Conservation (phyloP, 2,113 vertebrate genomes). For the Xenopus borealis region DNA sequence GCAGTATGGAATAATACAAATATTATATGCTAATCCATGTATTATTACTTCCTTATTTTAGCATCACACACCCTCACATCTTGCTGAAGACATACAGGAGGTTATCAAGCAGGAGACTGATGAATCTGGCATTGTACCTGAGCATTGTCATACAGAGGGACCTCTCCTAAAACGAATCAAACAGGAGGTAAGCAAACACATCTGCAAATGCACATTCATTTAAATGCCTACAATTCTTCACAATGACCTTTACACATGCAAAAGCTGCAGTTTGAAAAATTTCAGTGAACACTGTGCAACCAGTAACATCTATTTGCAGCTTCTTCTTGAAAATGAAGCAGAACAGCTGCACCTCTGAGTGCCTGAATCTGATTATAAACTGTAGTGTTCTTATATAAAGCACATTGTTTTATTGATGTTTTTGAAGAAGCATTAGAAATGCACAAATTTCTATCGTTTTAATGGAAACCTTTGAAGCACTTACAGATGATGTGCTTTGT, state of each 20-base stretch:
- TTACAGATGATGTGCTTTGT: constrained; percentile 22
- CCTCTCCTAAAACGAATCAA: constrained; percentile 95
- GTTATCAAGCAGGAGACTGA: constrained; percentile 94
- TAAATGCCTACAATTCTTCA: not conserved
- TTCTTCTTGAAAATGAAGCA: too few relatives aligned
- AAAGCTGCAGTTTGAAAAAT: too few relatives aligned
- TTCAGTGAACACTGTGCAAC: too few relatives aligned
- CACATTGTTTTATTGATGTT: too few relatives aligned
- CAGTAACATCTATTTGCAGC: too few relatives aligned
- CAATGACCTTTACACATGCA: too few relatives aligned
- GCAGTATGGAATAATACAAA: not conserved
- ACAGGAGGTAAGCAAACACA: constrained; percentile 80
- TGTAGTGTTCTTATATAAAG: too few relatives aligned
- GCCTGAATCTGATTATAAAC: too few relatives aligned
- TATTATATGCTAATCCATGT: not conserved
- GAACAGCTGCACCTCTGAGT: too few relatives aligned
- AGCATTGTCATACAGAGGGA: constrained; percentile 72
- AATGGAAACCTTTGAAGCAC: not conserved
- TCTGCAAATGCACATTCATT: not conserved
- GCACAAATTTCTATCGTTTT: too few relatives aligned
- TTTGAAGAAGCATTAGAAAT: too few relatives aligned
- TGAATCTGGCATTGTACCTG: constrained; percentile 77
- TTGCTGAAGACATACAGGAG: constrained; percentile 81
- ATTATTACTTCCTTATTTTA: constrained; percentile 56
- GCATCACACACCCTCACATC: constrained; percentile 76